A percentile compares a stretch with the other conserved stretches of the same genome.
Evolutionary conservation across 1,140 invertebrate species (phyloP).

Genomic region (Ridgeia piscesae): DNA sequence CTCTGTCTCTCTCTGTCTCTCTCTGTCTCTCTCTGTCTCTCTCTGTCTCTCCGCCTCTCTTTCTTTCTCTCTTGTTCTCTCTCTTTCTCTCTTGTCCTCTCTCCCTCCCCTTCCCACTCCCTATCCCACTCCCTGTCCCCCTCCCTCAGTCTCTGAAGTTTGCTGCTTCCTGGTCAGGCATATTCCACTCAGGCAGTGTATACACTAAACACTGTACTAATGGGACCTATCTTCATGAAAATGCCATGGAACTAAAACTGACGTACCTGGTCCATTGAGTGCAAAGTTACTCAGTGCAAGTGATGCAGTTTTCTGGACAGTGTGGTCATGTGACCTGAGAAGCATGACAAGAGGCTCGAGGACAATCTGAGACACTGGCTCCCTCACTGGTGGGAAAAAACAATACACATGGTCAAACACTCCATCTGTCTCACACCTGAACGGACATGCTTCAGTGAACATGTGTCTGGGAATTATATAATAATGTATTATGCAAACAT

Average conservation of each 20-base stretch:
- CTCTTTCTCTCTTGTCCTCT: too few relatives aligned
- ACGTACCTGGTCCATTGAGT: conserved; percentile 34
- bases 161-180: too few relatives aligned
- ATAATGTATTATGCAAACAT: background rate
- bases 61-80: too few relatives aligned
- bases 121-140: too few relatives aligned
- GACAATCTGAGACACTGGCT: conserved; percentile 27
- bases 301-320: conserved; percentile 39
- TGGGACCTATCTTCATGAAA: background rate
- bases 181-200: too few relatives aligned
- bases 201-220: too few relatives aligned
- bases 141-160: too few relatives aligned
- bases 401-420: background rate
- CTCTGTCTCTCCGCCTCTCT: too few relatives aligned
- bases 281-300: conserved; percentile 46
- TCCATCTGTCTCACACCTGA: too few relatives aligned
- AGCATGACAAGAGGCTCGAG: conserved; percentile 40
- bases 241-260: background rate
- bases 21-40: too few relatives aligned
- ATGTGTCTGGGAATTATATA: background rate
- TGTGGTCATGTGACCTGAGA: conserved; percentile 36
- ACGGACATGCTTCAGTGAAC: background rate
- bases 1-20: too few relatives aligned
- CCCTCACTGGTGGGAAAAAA: conserved; percentile 33
- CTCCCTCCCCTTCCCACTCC: too few relatives aligned